Evolutionary conservation across 2,113 vertebrate species (phyloP).

Genomic region (Peromyscus leucopus): DNA sequence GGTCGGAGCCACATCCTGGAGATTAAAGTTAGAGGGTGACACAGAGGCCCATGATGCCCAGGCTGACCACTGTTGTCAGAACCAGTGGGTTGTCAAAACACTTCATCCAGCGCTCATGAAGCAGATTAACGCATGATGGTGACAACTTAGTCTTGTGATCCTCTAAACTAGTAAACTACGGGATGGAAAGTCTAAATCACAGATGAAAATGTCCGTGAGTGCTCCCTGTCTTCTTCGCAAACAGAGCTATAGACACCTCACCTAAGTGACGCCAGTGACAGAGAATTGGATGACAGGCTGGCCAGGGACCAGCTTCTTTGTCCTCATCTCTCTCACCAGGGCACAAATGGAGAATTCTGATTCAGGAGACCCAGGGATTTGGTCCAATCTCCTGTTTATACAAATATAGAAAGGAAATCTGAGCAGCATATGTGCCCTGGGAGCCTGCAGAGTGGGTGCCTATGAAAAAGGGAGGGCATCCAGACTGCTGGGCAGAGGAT

Average conservation of each 20-base stretch:
- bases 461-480: not conserved
- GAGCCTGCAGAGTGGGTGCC: not conserved
- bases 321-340: not conserved
- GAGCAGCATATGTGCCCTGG: not conserved
- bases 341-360: not conserved
- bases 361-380: not conserved
- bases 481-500: not conserved
- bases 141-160: not conserved
- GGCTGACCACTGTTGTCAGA: not conserved
- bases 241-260: not conserved
- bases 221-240: not conserved
- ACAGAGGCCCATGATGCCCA: not conserved
- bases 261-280: not conserved
- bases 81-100: not conserved
- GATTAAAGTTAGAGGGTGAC: conserved; percentile 5
- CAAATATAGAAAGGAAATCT: not conserved
- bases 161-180: not conserved
- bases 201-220: not conserved
- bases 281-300: not conserved
- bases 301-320: fast-evolving
- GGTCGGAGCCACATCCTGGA: not conserved
- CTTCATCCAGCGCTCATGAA: not conserved
- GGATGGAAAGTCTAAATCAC: conserved; percentile 35
- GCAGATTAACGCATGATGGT: not conserved
- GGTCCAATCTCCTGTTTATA: not conserved